phyloP scores from a whole-genome alignment of 92 coral and sea anemone genomes.

The Desmophyllum pertusum region DNA sequence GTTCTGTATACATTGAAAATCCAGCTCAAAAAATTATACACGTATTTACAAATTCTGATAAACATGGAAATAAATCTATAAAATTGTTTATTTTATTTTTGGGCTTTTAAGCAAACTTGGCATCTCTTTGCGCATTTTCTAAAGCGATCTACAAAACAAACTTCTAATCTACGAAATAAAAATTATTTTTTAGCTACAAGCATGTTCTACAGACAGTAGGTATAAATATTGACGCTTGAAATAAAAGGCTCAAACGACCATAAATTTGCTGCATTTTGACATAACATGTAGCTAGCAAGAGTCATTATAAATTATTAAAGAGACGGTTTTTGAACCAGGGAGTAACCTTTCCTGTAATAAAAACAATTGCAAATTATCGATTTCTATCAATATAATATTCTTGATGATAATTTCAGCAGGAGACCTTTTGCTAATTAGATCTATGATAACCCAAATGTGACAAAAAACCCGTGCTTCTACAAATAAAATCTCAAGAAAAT shows the following conservation, averaged over 20 bases:
- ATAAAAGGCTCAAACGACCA: neutral
- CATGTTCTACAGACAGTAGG: no score
- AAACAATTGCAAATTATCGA: conserved; percentile 5
- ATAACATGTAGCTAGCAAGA: neutral
- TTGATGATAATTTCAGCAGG: conserved; percentile 1
- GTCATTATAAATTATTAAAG: neutral
- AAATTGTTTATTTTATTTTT: neutral
- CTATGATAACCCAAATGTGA: neutral
- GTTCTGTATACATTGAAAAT: no score
- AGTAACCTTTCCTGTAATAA: conserved; percentile 2
- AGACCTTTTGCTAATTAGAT: neutral
- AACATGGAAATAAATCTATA: no score
- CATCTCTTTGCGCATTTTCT: neutral
- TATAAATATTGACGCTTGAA: no score
- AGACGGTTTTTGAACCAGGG: neutral
- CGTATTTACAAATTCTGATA: no score
- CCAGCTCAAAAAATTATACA: no score
- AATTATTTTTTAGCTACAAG: neutral
- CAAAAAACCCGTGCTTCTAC: neutral
- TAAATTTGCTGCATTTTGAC: neutral
- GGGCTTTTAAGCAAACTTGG: neutral
- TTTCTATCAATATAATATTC: neutral
- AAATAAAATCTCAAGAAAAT: neutral
- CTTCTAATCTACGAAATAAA: no score
- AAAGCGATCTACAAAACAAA: no score